Conservation (phyloP, 2,113 vertebrate genomes). For the Lanius collurio region DNA sequence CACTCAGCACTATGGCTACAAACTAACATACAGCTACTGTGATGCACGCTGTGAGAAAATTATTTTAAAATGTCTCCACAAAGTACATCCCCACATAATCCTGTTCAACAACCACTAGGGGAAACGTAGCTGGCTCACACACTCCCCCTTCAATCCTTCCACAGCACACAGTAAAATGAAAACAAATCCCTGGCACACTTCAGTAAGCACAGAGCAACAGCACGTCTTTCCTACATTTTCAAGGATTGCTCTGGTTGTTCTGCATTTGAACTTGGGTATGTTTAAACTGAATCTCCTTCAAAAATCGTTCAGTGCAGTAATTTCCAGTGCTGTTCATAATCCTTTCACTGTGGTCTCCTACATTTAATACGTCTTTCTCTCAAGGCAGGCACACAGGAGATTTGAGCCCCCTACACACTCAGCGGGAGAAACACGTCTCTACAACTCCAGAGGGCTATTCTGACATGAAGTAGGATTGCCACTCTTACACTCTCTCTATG, state of each 20-base stretch:
- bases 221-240: background rate
- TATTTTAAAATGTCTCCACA: background rate
- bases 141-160: background rate
- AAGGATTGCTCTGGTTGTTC: background rate
- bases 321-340: background rate
- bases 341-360: background rate
- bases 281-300: background rate
- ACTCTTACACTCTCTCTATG: background rate
- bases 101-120: background rate
- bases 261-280: background rate
- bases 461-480: background rate
- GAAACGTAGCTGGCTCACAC: background rate
- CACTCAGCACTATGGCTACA: background rate
- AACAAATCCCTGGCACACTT: background rate
- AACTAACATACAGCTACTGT: background rate
- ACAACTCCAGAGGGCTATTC: background rate
- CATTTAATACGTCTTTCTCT: background rate
- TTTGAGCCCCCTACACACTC: background rate
- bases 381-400: background rate
- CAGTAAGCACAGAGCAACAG: background rate
- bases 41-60: background rate
- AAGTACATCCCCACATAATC: background rate
- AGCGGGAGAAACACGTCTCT: background rate
- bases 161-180: background rate
- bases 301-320: background rate